Base-by-base conservation (phyloP, 2,888 invertebrate species). In the Pristionchus fissidentatus region DNA sequence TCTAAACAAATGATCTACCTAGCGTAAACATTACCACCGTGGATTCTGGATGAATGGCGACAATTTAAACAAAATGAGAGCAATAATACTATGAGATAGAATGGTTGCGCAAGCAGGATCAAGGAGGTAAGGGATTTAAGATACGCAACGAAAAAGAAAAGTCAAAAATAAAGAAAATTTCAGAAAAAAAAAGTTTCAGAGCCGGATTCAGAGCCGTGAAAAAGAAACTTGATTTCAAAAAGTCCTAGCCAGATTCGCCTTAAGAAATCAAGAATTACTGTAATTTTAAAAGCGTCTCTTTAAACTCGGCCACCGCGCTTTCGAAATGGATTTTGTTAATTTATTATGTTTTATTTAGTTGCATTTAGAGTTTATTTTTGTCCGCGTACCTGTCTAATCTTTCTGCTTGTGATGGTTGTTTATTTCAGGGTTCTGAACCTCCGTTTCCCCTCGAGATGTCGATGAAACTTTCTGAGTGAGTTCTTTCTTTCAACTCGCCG, bases 391-490 rank as follows among this genome's bases (percentile, higher is more conserved):
- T n/a, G n/a, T n/a, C n/a, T 8, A 13, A 32, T 66, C 35, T 19
- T 38, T 22, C 7, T n/a, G n/a, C n/a, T 2, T 13, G 2, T 22
- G 22, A 3, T 38, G 10, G 5, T 38, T 19, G 29, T 8, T 43
- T 13, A n/a, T 73, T 73, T 3, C 73, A 49, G 70, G 75, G 75
- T 77, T 32, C 29, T 41, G 35, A 77, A 77, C 75, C 75, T 35
- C 49, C 29, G 49, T 49, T 49, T 35, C 32, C 49, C 49, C 15
- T 26, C 29, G 49, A 62, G 5, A 87, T 87, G 87, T 85, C 88
- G 15, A 80, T 86, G 41, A 88, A 87, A 82, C 83, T 88, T 62
- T 83, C 62, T 32, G 88, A 88, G 88, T 88, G 83, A 86, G 87
- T 87, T 85, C 35, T 80, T 62, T 35, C 77, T 62, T 84, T 62